A percentile compares a stretch with the other conserved stretches of the same genome.
These are phyloP conservation scores for Phragmatobia fuliginosa DNA, from an alignment of 2,888 invertebrate genomes.

Conservation along the genomic window DNA sequence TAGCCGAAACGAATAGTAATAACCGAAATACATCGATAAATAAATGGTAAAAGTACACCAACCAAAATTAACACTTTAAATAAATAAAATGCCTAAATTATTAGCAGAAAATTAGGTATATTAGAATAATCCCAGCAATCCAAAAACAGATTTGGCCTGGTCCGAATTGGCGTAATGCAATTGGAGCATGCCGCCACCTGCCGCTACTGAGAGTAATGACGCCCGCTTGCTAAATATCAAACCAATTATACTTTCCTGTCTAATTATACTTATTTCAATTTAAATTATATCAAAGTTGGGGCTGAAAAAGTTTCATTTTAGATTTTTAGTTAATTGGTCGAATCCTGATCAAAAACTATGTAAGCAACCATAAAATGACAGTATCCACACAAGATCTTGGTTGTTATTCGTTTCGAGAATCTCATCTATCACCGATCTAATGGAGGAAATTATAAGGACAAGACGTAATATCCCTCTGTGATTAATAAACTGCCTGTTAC, in stretches of 20 bases:
- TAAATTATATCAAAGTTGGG: constrained; percentile 29
- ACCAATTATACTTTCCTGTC: constrained; percentile 53
- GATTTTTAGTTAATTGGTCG: neutral
- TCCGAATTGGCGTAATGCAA: constrained; percentile 76
- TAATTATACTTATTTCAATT: constrained; percentile 47
- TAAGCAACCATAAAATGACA: neutral
- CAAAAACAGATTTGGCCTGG: constrained; percentile 70
- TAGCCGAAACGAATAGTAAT: too few species aligned
- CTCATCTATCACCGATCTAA: neutral
- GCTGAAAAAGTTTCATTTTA: constrained; percentile 9
- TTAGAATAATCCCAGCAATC: constrained; percentile 64
- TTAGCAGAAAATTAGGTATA: constrained; percentile 33
- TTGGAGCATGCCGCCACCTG: constrained; percentile 76
- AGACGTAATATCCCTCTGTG: neutral
- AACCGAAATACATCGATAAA: too few species aligned
- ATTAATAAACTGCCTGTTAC: too few species aligned
- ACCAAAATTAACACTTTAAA: neutral
- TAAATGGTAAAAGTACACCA: neutral
- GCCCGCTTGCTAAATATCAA: constrained; percentile 58
- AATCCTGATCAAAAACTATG: neutral
- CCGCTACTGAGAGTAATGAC: constrained; percentile 57
- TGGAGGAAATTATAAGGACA: neutral
- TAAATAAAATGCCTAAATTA: neutral
- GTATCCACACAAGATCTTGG: neutral
- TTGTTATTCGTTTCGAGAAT: neutral